phyloP scores from a whole-genome alignment of 1,140 invertebrate species.

The Pristionchus pacificus region DNA sequence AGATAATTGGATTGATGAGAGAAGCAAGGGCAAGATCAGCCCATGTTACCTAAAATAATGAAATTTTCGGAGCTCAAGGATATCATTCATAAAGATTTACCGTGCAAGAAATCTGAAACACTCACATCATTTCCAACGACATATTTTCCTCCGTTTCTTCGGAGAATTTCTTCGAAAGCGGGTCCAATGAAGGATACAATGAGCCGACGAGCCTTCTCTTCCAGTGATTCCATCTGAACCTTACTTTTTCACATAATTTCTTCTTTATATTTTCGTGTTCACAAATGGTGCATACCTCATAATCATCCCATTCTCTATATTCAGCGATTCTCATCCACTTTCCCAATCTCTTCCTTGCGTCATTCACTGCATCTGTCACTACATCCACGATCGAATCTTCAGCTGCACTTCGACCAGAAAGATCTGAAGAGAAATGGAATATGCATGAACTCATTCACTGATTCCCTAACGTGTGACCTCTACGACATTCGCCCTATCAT shows the following conservation, averaged over 20 bases:
- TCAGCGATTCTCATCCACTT: neutral
- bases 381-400: conserved; percentile 25
- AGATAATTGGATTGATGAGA: conserved; percentile 26
- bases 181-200: neutral
- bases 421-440: conserved; percentile 9
- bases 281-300: neutral
- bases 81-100: neutral
- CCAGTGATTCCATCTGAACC: neutral
- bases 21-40: conserved; percentile 17
- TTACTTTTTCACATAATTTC: neutral
- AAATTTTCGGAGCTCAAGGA: neutral
- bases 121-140: neutral
- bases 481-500: too few relatives aligned
- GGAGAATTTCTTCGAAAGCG: neutral
- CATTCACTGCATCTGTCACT: conserved; percentile 5
- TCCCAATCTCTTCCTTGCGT: neutral
- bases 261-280: neutral
- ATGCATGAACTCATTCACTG: too few relatives aligned
- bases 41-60: conserved; percentile 28
- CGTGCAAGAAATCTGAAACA: neutral
- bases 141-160: neutral
- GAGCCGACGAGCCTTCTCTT: neutral
- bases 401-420: conserved; percentile 19
- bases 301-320: neutral
- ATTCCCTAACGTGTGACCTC: too few relatives aligned